Evolutionary conservation across 1,140 invertebrate species (phyloP).

Genomic region (Magallana angulata): DNA sequence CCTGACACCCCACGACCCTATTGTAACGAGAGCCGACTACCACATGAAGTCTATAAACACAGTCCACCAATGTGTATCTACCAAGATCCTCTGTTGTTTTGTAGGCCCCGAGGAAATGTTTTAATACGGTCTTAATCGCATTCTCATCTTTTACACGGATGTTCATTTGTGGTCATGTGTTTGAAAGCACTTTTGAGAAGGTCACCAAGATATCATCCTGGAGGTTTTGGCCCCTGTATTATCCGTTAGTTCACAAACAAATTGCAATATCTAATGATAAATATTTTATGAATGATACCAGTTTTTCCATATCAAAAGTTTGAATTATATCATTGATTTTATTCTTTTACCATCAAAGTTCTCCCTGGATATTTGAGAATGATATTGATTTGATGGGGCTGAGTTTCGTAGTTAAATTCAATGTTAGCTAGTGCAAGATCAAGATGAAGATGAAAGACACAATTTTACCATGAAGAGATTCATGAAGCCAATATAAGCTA

Average conservation of each 20-base stretch:
- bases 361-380: constrained; percentile 1
- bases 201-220: not conserved
- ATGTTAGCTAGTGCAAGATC: too few species aligned
- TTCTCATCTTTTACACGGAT: constrained; percentile 28
- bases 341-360: not conserved
- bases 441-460: too few species aligned
- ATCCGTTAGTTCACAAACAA: not conserved
- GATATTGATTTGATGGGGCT: not conserved
- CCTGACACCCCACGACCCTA: not conserved
- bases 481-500: too few species aligned
- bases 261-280: not conserved
- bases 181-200: not conserved
- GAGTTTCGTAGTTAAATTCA: too few species aligned
- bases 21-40: not conserved
- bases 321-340: not conserved
- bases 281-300: constrained; percentile 12
- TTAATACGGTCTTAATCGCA: constrained; percentile 20
- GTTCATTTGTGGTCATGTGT: constrained; percentile 1
- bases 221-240: not conserved
- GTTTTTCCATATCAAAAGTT: not conserved
- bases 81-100: not conserved
- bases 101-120: not conserved
- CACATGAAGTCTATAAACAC: not conserved
- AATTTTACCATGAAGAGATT: too few species aligned
- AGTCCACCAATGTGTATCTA: not conserved